These are phyloP conservation scores for Dynastes grantii DNA, from an alignment of 2,888 invertebrate genomes.

Conservation along the genomic window DNA sequence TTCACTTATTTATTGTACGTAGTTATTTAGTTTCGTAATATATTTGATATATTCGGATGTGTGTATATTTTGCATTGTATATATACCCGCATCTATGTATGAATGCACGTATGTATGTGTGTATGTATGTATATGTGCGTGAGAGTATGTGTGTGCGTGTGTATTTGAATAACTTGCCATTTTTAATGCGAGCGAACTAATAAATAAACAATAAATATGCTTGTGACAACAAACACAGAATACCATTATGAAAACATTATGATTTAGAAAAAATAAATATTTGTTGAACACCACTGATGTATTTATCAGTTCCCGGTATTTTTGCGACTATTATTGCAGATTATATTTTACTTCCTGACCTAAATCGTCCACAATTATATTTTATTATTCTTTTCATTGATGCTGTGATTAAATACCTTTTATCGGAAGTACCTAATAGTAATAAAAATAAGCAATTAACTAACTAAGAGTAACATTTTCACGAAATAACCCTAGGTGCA, in stretches of 20 bases:
- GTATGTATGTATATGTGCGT: too few species aligned
- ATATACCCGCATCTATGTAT: too few species aligned
- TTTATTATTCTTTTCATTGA: neutral
- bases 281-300: slow-evolving; percentile 15
- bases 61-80: neutral
- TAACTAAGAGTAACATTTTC: neutral
- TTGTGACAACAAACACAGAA: slow-evolving; percentile 44
- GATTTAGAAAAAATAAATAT: slow-evolving; percentile 44
- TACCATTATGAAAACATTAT: slow-evolving; percentile 46
- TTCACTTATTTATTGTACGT: slow-evolving; percentile 15
- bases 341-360: slow-evolving; percentile 28
- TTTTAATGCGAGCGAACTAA: slow-evolving; percentile 34
- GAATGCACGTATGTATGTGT: too few species aligned
- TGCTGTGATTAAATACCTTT: neutral
- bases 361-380: neutral
- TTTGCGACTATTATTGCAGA: slow-evolving; percentile 34
- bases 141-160: neutral
- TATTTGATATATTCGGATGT: slow-evolving; percentile 26
- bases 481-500: neutral
- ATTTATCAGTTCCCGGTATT: slow-evolving; percentile 41
- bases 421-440: neutral
- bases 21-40: slow-evolving; percentile 29
- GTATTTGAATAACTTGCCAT: slow-evolving; percentile 25
- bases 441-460: neutral
- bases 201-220: slow-evolving; percentile 48